Evolutionary conservation across 2,113 vertebrate genomes (phyloP).

Genomic region (Coregonus clupeaformis): DNA sequence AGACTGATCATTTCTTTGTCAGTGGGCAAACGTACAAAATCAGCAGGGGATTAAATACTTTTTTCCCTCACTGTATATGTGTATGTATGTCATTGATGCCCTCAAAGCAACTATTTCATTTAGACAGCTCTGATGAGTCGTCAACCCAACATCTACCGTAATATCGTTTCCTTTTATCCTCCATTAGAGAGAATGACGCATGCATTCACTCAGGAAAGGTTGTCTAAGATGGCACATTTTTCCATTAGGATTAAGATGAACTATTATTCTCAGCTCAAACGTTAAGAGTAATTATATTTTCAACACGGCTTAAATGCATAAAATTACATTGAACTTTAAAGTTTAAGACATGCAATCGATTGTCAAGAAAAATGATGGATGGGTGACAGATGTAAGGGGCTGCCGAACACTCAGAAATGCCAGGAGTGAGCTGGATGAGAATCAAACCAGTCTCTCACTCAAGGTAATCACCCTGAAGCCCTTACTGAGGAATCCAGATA

Average conservation of each 20-base stretch:
- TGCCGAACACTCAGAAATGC: neutral
- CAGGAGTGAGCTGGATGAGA: neutral
- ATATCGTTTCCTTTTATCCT: constrained; percentile 19
- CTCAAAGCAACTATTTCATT: neutral
- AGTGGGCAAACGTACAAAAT: too few relatives aligned
- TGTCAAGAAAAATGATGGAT: neutral
- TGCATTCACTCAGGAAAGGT: constrained; percentile 29
- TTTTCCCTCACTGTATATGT: too few relatives aligned
- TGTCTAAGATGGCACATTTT: constrained; percentile 36
- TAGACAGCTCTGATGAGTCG: neutral
- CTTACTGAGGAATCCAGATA: too few relatives aligned
- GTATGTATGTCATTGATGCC: neutral
- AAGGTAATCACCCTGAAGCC: too few relatives aligned
- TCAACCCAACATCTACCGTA: neutral
- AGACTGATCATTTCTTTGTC: too few relatives aligned
- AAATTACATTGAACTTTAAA: neutral
- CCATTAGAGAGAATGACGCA: constrained; percentile 23
- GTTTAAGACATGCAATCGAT: neutral
- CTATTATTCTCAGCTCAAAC: constrained; percentile 24
- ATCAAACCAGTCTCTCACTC: too few relatives aligned
- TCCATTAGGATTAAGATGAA: constrained; percentile 42
- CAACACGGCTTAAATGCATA: too few relatives aligned
- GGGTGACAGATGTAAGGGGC: neutral
- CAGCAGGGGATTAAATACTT: too few relatives aligned
- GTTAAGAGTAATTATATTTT: neutral